Percentiles rank a stretch among this genome's conserved stretches.
These are phyloP conservation scores for Orientallactaga sibirica DNA, from an alignment of 2,797 vertebrate genomes.

Conservation along the genomic window DNA sequence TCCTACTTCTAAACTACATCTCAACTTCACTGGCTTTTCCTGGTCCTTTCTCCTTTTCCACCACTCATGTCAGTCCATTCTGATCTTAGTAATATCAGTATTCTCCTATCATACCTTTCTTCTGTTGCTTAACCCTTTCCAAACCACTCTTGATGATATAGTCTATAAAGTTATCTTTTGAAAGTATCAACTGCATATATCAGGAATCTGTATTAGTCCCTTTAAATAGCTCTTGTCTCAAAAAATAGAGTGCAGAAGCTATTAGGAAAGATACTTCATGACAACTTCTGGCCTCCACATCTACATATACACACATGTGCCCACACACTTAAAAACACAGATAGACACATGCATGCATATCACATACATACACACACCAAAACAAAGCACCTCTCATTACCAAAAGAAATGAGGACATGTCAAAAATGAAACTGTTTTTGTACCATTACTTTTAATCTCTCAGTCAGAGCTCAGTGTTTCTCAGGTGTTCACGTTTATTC, in stretches of 20 bases:
- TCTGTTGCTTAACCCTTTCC: not conserved
- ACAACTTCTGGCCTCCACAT: no score
- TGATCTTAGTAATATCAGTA: not conserved
- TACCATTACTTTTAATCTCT: not conserved
- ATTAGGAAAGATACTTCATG: no score
- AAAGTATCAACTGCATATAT: not conserved
- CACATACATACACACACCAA: no score
- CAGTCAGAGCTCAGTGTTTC: not conserved
- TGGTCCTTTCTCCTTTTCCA: not conserved
- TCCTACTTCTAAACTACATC: not conserved
- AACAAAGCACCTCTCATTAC: no score
- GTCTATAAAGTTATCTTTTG: not conserved
- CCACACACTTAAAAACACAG: no score
- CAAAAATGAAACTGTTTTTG: not conserved
- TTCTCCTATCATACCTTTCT: not conserved
- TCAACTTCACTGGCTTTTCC: not conserved
- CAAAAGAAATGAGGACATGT: not conserved
- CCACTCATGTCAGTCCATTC: not conserved
- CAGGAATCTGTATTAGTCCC: not conserved
- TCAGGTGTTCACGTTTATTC: slow-evolving; percentile 50
- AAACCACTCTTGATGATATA: no score
- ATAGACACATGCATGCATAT: no score
- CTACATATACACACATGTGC: no score
- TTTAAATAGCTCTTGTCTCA: not conserved
- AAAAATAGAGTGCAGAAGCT: no score